Conservation (phyloP, 2,797 vertebrate genomes). For the Falco biarmicus region DNA sequence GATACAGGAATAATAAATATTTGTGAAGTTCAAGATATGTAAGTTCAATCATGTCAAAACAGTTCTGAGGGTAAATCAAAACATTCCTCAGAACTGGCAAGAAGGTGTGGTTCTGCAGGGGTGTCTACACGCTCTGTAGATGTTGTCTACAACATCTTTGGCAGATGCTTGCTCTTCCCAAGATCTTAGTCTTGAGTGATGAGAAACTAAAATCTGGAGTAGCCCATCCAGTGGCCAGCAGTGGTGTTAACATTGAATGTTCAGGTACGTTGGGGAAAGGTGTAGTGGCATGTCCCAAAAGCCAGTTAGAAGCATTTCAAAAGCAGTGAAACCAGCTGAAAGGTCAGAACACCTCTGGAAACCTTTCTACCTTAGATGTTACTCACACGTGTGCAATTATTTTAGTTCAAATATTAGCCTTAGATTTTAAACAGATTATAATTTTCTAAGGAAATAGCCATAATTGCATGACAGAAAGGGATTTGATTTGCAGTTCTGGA, state of each 20-base stretch:
- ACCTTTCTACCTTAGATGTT: background rate
- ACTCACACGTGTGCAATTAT: background rate
- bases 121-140: background rate
- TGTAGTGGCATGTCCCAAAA: background rate
- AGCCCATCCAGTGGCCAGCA: background rate
- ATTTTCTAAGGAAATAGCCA: background rate
- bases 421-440: background rate
- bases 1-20: background rate
- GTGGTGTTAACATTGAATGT: background rate
- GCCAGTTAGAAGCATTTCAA: background rate
- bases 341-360: background rate
- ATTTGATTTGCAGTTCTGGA: background rate
- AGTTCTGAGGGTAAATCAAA: background rate
- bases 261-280: background rate
- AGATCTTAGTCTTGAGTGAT: background rate
- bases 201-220: background rate
- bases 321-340: background rate
- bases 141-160: background rate
- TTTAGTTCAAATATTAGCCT: background rate
- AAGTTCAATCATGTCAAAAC: background rate
- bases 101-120: background rate
- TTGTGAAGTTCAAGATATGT: background rate
- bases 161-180: background rate
- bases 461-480: background rate
- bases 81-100: fast-evolving